Base-by-base conservation (phyloP, 2,888 invertebrate species). In the Beris morrisii region DNA sequence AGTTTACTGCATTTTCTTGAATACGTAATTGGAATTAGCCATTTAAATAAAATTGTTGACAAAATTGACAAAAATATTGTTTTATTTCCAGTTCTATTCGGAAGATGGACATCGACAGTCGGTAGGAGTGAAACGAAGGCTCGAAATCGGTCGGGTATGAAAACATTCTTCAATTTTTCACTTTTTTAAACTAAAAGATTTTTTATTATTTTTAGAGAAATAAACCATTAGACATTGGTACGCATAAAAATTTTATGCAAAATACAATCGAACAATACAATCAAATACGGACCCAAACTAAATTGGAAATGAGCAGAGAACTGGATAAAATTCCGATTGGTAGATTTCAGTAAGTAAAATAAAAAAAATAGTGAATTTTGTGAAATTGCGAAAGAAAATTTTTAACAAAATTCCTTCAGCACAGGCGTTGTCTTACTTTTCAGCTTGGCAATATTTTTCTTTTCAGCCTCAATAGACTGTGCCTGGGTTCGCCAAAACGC, bases 271-370 rank as follows among this genome's bases (percentile, higher is more conserved):
- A 79, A 61, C 80, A 79, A 67, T 81, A 80, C 70, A 80, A 78
- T 69, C 79, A 80, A 70, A 80, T 81, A 56, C 76, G 80, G 12
- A 77, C 75, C 30, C 79, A 80, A 72, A 79, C 81, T 5, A 80
- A 92, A 75, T 85, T 87, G 7, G 89, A 90, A 75, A 92, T 94
- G 90, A 86, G 88, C 61, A 85, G 88, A 44, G 90, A 91, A 71
- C 89, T 94, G 70, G 88, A 92, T 72, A 87, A 88, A 72, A 91
- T 94, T 89, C 89, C 91, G n/a, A 86, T 91, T 69, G 90, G 91
- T 67, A 91, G 91, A 77, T 86, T 86, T 80, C 86, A 87, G 88
- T 89, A 79, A 84, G 85, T 80, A 55, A 55, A 28, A 45, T 5
- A 9, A n/a, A 44, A 9, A 22, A n/a, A n/a, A n/a, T n/a, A n/a